These are phyloP conservation scores for Myanophis thanlyinensis DNA, from an alignment of 2,113 vertebrate species.

Conservation along the genomic window DNA sequence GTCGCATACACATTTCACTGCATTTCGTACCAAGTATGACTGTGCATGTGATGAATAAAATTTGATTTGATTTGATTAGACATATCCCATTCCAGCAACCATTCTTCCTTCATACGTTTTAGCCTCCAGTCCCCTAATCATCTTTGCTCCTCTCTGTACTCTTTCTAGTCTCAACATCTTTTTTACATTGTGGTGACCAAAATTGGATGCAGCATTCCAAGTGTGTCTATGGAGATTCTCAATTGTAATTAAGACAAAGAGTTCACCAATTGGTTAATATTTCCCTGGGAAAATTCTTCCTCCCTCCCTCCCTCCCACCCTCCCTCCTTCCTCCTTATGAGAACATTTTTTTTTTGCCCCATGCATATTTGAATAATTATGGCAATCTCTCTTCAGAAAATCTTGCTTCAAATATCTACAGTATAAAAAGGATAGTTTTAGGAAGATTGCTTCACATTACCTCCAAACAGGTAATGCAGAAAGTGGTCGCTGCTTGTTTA, in stretches of 20 bases:
- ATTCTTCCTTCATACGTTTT: too few species aligned
- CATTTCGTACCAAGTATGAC: too few species aligned
- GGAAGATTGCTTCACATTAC: background rate
- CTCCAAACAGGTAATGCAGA: background rate
- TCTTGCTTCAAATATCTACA: background rate
- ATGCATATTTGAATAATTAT: slow-evolving; percentile 4
- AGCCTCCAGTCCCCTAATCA: too few species aligned
- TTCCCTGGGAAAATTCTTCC: background rate
- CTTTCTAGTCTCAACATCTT: too few species aligned
- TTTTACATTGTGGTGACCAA: too few species aligned
- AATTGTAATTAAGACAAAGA: background rate
- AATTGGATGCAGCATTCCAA: too few species aligned
- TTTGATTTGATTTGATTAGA: too few species aligned
- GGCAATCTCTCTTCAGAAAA: background rate
- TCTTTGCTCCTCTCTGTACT: too few species aligned
- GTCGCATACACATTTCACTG: too few species aligned
- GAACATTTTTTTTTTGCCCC: background rate
- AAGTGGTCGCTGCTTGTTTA: background rate
- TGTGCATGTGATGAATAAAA: too few species aligned
- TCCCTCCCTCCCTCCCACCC: background rate
- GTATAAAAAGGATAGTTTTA: background rate
- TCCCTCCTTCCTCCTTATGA: background rate
- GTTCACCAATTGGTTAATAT: background rate
- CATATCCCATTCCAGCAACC: too few species aligned
- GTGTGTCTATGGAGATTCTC: too few species aligned